These are phyloP conservation scores for Philereme transversata DNA, from an alignment of 2,888 invertebrate genomes.

Conservation along the genomic window DNA sequence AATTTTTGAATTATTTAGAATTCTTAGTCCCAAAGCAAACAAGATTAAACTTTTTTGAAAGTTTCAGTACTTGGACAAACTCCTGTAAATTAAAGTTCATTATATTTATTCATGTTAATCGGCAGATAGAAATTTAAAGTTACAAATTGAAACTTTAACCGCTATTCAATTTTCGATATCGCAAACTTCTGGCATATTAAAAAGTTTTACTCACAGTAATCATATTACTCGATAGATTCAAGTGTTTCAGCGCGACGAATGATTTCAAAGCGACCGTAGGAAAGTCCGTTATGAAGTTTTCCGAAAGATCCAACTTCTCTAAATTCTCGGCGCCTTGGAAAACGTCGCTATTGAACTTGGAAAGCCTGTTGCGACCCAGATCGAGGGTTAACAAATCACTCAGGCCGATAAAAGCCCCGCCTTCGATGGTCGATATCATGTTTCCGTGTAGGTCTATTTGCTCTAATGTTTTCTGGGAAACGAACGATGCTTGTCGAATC, in stretches of 20 bases:
- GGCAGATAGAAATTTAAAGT: conserved; percentile 22
- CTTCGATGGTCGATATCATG: conserved; percentile 89
- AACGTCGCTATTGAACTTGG: conserved; percentile 92
- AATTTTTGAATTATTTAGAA: too few species aligned
- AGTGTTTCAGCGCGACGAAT: conserved; percentile 87
- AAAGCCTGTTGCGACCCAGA: conserved; percentile 90
- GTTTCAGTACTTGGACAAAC: conserved; percentile 5
- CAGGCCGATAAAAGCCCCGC: conserved; percentile 89
- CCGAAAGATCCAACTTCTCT: conserved; percentile 91
- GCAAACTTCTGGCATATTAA: conserved; percentile 36
- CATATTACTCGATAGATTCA: conserved; percentile 94
- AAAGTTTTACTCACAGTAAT: conserved; percentile 86
- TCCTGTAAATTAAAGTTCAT: conserved; percentile 13
- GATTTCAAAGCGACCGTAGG: conserved; percentile 90
- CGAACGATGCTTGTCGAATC: conserved; percentile 88
- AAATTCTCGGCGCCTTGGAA: conserved; percentile 91
- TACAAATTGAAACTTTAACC: conserved; percentile 33
- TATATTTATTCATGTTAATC: conserved; percentile 12
- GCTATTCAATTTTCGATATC: conserved; percentile 36
- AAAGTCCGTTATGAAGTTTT: conserved; percentile 93
- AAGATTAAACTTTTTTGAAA: conserved; percentile 3
- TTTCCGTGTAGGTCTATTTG: conserved; percentile 92
- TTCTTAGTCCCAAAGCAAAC: not conserved
- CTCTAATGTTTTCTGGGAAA: conserved; percentile 87
- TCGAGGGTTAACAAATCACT: conserved; percentile 87